These are phyloP conservation scores for Eunapius fragilis DNA, from an alignment of 37 sponge, comb jelly and placozoan genomes.

Conservation along the genomic window DNA sequence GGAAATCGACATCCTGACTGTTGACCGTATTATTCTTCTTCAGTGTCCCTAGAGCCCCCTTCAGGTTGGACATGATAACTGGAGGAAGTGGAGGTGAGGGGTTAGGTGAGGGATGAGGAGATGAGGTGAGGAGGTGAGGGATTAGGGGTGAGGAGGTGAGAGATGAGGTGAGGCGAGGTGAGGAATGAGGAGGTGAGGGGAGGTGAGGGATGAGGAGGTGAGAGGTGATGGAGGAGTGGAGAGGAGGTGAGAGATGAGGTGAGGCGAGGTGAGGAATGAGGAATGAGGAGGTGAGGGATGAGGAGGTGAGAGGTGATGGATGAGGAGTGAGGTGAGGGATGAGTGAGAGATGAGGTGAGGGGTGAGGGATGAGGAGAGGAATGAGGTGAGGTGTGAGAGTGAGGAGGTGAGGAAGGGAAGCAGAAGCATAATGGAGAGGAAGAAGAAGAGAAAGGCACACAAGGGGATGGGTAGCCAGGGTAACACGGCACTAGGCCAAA, in stretches of 20 bases:
- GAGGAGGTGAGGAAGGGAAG: too few relatives aligned
- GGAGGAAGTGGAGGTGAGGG: background rate
- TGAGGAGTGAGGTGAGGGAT: too few relatives aligned
- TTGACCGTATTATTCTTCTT: conserved; percentile 26
- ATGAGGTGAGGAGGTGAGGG: background rate
- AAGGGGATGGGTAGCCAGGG: background rate
- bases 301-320: too few relatives aligned
- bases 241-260: background rate
- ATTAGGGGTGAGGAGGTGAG: too few relatives aligned
- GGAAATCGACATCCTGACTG: conserved; percentile 55
- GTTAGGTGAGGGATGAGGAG: background rate
- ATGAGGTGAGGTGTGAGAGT: too few relatives aligned
- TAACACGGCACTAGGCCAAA: too few relatives aligned
- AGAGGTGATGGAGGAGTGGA: background rate
- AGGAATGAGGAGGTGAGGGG: background rate
- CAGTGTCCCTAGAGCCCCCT: conserved; percentile 27
- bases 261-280: too few relatives aligned
- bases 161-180: background rate
- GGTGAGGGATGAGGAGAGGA: too few relatives aligned
- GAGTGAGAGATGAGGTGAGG: too few relatives aligned
- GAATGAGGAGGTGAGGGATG: too few relatives aligned
- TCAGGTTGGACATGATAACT: conserved; percentile 33
- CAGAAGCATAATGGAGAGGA: background rate
- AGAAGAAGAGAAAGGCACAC: background rate
- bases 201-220: background rate